A percentile compares a stretch with the other conserved stretches of the same genome.
phyloP scores from a whole-genome alignment of 2,113 vertebrate genomes.

The Ammodytes marinus region DNA sequence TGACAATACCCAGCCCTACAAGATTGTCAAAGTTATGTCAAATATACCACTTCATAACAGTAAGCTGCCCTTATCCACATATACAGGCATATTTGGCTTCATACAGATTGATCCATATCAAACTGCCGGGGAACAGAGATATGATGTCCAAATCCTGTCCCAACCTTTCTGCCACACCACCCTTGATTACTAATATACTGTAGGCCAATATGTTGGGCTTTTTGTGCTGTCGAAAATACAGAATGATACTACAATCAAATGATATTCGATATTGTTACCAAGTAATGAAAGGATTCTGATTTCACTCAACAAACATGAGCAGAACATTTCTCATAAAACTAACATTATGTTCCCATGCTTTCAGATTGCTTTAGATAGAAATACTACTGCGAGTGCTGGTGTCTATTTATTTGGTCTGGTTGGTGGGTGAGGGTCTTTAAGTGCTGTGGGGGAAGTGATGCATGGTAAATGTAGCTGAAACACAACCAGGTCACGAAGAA shows the following conservation, averaged over 20 bases:
- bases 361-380: neutral
- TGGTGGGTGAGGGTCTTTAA: constrained; percentile 60
- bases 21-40: neutral
- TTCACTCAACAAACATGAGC: neutral
- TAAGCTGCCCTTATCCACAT: neutral
- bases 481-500: constrained; percentile 77
- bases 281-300: neutral
- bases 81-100: neutral
- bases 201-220: neutral
- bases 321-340: neutral
- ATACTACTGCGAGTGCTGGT: constrained; percentile 4
- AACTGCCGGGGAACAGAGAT: neutral
- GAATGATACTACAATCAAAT: neutral
- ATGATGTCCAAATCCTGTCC: neutral
- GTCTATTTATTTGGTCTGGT: constrained; percentile 28
- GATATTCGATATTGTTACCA: neutral
- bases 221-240: neutral
- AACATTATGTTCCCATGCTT: neutral
- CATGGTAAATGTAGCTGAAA: constrained; percentile 78
- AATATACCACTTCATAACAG: neutral
- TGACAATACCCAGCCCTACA: too few relatives aligned
- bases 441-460: constrained; percentile 78
- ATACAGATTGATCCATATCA: neutral
- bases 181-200: neutral
- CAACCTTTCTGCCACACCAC: neutral